Base-by-base conservation (phyloP, 2,888 invertebrate genomes). In the Ctenicera cuprea region DNA sequence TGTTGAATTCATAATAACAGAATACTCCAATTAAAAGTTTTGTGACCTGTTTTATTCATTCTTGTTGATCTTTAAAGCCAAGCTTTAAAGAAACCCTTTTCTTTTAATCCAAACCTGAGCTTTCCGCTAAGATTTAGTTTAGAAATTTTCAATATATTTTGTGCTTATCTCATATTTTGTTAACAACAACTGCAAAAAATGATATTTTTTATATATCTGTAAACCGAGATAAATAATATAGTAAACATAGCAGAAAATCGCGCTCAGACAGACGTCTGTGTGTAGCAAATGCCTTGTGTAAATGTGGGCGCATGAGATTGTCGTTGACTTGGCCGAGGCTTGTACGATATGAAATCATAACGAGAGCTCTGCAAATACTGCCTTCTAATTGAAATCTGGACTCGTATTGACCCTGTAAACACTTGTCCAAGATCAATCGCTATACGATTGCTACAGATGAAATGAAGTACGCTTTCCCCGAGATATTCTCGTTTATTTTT, bases 301-400 rank as follows among this genome's bases (percentile, higher is more conserved):
- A 81, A 81, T 76, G 80, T 75, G 71, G 74, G 75, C 74, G 74
- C 76, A 79, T 77, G 79, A 77, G 77, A 78, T 76, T 78, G 81
- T 80, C 81, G 81, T 82, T 79, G 82, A 81, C 81, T 79, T 78
- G 76, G 79, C 74, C 74, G 77, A 77, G 76, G 75, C 83, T 85
- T 85, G 86, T 85, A 80, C 85, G 86, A 86, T 87, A 87, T 87
- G 86, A 86, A 87, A 86, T 87, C 86, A 86, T 87, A 86, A 86
- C 87, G 86, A 87, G 87, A 85, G 87, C 82, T 85, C 76, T 79
- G 86, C 83, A 87, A 87, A 87, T 86, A 86, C 83, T 81, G 83
- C 81, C 82, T 83, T 84, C 87, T 87, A 87, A 87, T 87, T 87
- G 86, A 87, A 86, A 86, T 86, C 86, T 85, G 85, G 86, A 82